Percentiles rank a stretch among this genome's conserved stretches.
phyloP scores from a whole-genome alignment of 2,888 invertebrate species.

The Yponomeuta plumbellus region DNA sequence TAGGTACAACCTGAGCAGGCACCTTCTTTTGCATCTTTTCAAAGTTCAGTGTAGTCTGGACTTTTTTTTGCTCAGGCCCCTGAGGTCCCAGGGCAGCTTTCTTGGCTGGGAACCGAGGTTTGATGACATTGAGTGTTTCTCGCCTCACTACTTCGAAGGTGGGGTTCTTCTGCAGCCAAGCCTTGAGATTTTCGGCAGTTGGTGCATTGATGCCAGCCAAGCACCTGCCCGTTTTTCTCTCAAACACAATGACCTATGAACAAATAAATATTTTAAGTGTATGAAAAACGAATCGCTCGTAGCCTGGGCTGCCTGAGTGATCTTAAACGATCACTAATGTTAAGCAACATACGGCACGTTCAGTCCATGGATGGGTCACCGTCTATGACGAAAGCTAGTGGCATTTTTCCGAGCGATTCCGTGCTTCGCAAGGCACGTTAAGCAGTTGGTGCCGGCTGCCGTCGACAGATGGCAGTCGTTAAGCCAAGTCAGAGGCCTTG shows the following conservation, averaged over 20 bases:
- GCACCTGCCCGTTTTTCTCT: conserved; percentile 85
- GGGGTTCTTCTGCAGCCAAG: conserved; percentile 91
- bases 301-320: no score
- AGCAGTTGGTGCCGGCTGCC: no score
- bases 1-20: conserved; percentile 24
- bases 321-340: no score
- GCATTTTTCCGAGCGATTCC: no score
- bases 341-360: no score
- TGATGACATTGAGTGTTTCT: conserved; percentile 70
- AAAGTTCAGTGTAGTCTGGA: conserved; percentile 71
- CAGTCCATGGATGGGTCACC: no score
- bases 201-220: conserved; percentile 89
- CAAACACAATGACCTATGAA: conserved; percentile 86
- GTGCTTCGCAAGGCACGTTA: no score
- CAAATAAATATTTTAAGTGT: conserved; percentile 20
- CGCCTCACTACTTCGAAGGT: conserved; percentile 89
- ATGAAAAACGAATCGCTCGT: no score
- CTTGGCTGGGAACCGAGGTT: conserved; percentile 50
- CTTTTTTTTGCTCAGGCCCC: conserved; percentile 30
- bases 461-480: no score
- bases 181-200: conserved; percentile 84
- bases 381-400: no score
- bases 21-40: conserved; percentile 54
- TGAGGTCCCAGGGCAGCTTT: conserved; percentile 41
- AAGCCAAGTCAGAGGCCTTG: no score